Percentiles rank a stretch among this genome's conserved stretches.
Conservation (phyloP, 2,113 vertebrate species). For the Epinephelus cyanopodus region DNA sequence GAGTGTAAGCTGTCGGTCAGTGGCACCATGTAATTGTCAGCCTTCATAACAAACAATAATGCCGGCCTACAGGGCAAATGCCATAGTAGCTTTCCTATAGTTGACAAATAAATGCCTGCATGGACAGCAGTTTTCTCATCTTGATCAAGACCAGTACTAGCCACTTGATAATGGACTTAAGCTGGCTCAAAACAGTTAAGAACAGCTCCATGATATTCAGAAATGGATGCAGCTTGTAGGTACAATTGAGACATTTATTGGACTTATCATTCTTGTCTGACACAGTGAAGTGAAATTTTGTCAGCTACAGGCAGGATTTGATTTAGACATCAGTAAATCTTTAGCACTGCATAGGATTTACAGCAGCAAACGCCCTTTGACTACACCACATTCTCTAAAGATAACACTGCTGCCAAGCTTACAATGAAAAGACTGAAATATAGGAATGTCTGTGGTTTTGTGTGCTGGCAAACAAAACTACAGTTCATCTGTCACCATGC, state of each 20-base stretch:
- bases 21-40: too few species aligned
- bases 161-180: too few species aligned
- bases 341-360: background rate
- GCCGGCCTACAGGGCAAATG: too few species aligned
- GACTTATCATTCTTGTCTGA: background rate
- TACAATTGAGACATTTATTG: background rate
- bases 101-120: too few species aligned
- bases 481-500: background rate
- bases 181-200: too few species aligned
- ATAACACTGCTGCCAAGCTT: background rate
- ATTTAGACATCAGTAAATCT: background rate
- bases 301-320: background rate
- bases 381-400: background rate
- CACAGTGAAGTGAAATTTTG: background rate
- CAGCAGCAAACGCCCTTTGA: background rate
- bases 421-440: background rate
- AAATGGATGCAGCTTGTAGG: background rate
- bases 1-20: too few species aligned
- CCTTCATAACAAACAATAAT: too few species aligned
- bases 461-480: background rate
- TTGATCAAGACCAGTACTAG: too few species aligned
- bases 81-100: too few species aligned
- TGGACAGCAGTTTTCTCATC: background rate
- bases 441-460: background rate
- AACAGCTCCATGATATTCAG: too few species aligned